A percentile compares a stretch with the other conserved stretches of the same genome.
Evolutionary conservation across 2,888 invertebrate genomes (phyloP).

Genomic region (Nomada ruficornis): DNA sequence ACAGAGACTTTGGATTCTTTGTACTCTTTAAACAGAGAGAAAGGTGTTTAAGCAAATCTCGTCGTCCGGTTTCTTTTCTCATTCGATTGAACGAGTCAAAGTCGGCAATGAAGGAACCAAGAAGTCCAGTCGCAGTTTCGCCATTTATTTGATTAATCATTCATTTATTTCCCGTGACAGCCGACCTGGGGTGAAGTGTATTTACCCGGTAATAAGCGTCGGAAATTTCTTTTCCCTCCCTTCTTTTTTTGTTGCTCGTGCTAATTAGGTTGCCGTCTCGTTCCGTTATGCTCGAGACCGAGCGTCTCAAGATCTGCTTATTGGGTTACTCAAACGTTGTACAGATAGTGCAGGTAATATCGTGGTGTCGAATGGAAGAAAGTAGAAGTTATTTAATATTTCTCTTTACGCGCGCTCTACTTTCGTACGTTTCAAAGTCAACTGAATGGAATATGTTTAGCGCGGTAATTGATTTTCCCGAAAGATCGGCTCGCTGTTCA

Average conservation of each 20-base stretch:
- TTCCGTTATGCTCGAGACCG: slow-evolving; percentile 22
- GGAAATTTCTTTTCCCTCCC: slow-evolving; percentile 3
- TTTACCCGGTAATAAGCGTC: slow-evolving; percentile 37
- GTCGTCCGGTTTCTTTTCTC: background rate
- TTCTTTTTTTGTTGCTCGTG: background rate
- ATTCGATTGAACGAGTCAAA: background rate
- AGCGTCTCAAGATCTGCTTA: slow-evolving; percentile 43
- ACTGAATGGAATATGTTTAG: background rate
- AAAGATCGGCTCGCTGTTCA: slow-evolving; percentile 19
- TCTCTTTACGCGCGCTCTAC: background rate
- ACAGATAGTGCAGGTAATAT: slow-evolving; percentile 13
- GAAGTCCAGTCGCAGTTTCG: background rate
- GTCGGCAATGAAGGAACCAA: slow-evolving; percentile 9
- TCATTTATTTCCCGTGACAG: slow-evolving; percentile 37
- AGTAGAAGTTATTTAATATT: background rate
- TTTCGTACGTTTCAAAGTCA: background rate
- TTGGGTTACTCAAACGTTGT: slow-evolving; percentile 22
- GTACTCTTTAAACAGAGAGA: background rate
- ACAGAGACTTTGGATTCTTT: background rate
- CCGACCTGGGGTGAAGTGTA: background rate
- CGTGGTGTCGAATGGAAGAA: background rate
- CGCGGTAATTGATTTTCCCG: slow-evolving; percentile 4
- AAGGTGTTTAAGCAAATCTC: background rate
- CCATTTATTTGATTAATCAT: slow-evolving; percentile 33
- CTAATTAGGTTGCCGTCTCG: slow-evolving; percentile 45